Evolutionary conservation across 1,140 invertebrate genomes (phyloP), one percentile per base, ranked within the genome.

Genomic region (Macrocentrus cingulum): DNA sequence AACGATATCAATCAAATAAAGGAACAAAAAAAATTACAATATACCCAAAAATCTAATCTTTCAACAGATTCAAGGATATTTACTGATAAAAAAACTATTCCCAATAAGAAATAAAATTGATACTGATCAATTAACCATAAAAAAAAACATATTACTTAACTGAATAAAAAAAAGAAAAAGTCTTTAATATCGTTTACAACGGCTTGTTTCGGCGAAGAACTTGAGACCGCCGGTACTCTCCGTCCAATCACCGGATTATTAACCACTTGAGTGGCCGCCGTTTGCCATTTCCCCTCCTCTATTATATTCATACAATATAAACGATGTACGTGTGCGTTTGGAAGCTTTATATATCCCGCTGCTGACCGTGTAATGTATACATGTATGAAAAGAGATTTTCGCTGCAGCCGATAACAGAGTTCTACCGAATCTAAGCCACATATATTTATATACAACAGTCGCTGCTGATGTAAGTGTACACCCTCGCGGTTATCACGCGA

Each of bases 181-280:
- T n/a, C n/a, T n/a, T n/a, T n/a, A n/a, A n/a, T n/a, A n/a, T n/a
- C 39, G 55, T 22, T 51, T 58, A 39, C 50, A 42, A 50, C 51
- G 44, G 54, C 58, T 54, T 52, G 51, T 54, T 60, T 60, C 44
- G 51, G 58, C 44, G 51, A 60, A 55, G 36, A 58, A 58, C 46
- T 58, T 58, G 54, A 58, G 56, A 58, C 49, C 37, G 50, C 52
- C 60, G 54, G 39, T 19, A 53, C 54, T 42, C 44, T 18, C 45
- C 34, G 42, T 58, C 55, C 56, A 62, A 58, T 54, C 56, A 37
- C 45, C 39, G 52, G 51, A 62, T 62, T 62, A 62, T 62, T 62
- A 62, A 62, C 60, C 60, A 62, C 60, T 62, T 62, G 60, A 59
- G 56, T 54, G 56, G 42, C 22, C 32, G 34, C 16, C 34, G 50